phyloP scores from a whole-genome alignment of 2,888 invertebrate species.

The Tetranychus truncatus region DNA sequence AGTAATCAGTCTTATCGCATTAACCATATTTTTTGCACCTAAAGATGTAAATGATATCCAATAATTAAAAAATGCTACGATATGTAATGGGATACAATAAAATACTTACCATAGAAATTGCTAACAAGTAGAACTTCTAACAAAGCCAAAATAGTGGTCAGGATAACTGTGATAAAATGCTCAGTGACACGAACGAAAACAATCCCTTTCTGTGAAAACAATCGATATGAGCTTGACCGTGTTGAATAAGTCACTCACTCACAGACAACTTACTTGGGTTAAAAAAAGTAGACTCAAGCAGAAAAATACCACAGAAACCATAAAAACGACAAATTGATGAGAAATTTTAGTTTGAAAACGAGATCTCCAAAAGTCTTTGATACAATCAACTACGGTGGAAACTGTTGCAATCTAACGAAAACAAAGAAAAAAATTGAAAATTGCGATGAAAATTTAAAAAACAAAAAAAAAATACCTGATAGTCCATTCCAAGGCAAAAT shows the following conservation, averaged over 20 bases:
- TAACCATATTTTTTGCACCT: constrained; percentile 10
- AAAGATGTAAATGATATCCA: not conserved
- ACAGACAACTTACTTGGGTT: constrained; percentile 20
- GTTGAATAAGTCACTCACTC: not conserved
- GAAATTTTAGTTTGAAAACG: constrained; percentile 60
- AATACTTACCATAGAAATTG: constrained; percentile 20
- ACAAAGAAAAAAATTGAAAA: constrained; percentile 28
- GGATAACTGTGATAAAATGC: constrained; percentile 23
- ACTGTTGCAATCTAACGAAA: constrained; percentile 66
- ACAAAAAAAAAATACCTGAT: constrained; percentile 48
- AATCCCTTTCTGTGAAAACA: constrained; percentile 22
- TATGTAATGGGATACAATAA: not conserved
- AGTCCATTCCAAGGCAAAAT: constrained; percentile 65
- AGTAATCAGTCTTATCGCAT: constrained; percentile 7
- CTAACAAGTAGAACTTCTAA: constrained; percentile 22
- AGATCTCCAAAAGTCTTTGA: constrained; percentile 75
- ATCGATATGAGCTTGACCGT: not conserved
- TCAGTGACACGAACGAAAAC: constrained; percentile 23
- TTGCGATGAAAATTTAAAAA: not conserved
- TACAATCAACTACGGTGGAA: constrained; percentile 78
- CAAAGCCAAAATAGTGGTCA: constrained; percentile 21
- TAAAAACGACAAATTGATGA: constrained; percentile 31
- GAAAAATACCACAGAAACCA: constrained; percentile 23
- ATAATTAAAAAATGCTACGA: too few relatives aligned
- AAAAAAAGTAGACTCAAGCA: constrained; percentile 20